Percentiles rank a stretch among this genome's conserved stretches.
phyloP scores from a whole-genome alignment of 2,888 invertebrate genomes.

The Hymenopus coronatus region DNA sequence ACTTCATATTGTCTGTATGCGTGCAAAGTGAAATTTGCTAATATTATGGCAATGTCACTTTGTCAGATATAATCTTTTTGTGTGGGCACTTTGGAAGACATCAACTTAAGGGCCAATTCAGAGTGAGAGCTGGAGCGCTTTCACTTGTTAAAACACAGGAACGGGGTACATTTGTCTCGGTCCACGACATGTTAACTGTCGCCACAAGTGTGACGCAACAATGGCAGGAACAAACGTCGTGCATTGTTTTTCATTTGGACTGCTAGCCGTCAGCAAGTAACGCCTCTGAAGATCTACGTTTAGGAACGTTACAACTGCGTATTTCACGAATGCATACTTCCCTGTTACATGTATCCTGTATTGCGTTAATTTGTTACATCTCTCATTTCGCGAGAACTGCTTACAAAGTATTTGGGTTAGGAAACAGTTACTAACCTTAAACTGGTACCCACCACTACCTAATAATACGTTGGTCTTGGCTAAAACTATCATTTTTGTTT shows the following conservation, averaged over 20 bases:
- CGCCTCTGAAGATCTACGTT: no score
- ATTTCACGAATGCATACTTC: not conserved
- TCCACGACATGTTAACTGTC: not conserved
- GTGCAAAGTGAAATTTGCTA: not conserved
- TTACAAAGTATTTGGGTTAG: not conserved
- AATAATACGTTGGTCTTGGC: no score
- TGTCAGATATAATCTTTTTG: not conserved
- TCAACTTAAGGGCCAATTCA: not conserved
- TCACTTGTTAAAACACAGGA: not conserved
- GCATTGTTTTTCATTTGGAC: not conserved
- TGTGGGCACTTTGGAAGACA: not conserved
- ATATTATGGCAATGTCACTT: not conserved
- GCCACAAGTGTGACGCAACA: conserved; percentile 1
- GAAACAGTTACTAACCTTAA: not conserved
- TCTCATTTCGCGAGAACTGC: not conserved
- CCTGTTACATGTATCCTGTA: not conserved
- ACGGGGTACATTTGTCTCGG: not conserved
- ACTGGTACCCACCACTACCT: no score
- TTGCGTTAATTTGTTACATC: not conserved
- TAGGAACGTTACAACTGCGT: no score
- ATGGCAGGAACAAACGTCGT: not conserved
- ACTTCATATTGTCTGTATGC: not conserved
- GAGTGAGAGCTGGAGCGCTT: not conserved
- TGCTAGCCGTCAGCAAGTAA: no score
- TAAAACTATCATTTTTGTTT: no score